A percentile compares a stretch with the other conserved stretches of the same genome.
Evolutionary conservation across 30 jellyfish, hydroid and myxozoan species (phyloP).

Genomic region (Morbakka virulenta): DNA sequence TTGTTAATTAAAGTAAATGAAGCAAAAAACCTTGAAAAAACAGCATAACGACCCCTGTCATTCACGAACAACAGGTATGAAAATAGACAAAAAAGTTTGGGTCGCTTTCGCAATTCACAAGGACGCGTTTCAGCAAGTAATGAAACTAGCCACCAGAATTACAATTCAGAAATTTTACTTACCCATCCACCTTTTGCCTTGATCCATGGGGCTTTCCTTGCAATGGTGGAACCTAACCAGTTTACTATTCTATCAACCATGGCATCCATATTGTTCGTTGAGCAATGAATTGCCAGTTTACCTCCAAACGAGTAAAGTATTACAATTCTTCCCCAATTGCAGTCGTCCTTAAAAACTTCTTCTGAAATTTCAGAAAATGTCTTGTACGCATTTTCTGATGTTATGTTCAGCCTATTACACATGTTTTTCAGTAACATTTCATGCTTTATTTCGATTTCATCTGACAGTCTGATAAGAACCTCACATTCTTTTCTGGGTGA

Average conservation of each 20-base stretch:
- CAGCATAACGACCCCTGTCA: too few relatives aligned
- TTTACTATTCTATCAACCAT: slow-evolving; percentile 74
- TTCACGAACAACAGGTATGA: too few relatives aligned
- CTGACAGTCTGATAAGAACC: slow-evolving; percentile 65
- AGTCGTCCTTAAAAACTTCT: slow-evolving; percentile 81
- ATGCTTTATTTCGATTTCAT: slow-evolving; percentile 83
- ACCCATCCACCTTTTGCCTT: slow-evolving; percentile 99
- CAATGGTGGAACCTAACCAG: slow-evolving; percentile 83
- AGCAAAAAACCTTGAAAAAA: too few relatives aligned
- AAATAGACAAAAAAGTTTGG: too few relatives aligned
- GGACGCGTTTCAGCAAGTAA: background rate
- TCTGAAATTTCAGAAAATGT: slow-evolving; percentile 79
- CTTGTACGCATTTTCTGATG: slow-evolving; percentile 72
- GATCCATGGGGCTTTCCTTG: slow-evolving; percentile 82
- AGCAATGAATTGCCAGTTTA: slow-evolving; percentile 83
- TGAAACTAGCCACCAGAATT: background rate
- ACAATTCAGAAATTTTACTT: slow-evolving; percentile 26
- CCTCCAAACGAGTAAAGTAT: slow-evolving; percentile 95
- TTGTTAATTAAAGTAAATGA: too few relatives aligned
- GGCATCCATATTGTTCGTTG: slow-evolving; percentile 55
- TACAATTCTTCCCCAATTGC: slow-evolving; percentile 95
- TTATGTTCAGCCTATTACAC: slow-evolving; percentile 84
- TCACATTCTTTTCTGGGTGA: slow-evolving; percentile 86
- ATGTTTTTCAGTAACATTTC: slow-evolving; percentile 84
- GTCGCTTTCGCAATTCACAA: background rate